A percentile compares a stretch with the other conserved stretches of the same genome.
Evolutionary conservation across 2,888 invertebrate genomes (phyloP).

Genomic region (Caenorhabditis virilis): DNA sequence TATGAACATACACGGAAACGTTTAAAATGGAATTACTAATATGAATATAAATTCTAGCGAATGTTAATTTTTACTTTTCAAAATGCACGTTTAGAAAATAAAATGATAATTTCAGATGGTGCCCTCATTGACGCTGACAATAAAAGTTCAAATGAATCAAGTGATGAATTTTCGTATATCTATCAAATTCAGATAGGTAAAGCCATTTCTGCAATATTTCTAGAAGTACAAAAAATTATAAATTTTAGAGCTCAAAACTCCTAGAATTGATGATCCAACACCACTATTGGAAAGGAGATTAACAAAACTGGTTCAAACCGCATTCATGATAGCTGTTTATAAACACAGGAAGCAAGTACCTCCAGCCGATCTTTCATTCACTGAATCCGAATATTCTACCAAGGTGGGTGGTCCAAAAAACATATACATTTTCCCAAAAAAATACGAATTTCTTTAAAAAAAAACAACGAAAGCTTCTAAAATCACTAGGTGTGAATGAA

Average conservation of each 20-base stretch:
- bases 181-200: conserved; percentile 31
- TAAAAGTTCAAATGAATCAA: conserved; percentile 2
- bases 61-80: no score
- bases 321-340: conserved; percentile 19
- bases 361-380: conserved; percentile 9
- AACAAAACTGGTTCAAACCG: conserved; percentile 16
- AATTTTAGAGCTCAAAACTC: conserved; percentile 25
- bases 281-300: conserved; percentile 16
- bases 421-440: neutral
- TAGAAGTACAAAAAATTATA: neutral
- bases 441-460: neutral
- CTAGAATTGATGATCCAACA: conserved; percentile 19
- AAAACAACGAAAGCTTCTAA: neutral
- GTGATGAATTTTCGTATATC: conserved; percentile 16
- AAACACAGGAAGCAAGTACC: conserved; percentile 27
- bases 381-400: conserved; percentile 11
- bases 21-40: no score
- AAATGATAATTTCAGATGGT: no score
- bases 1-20: no score
- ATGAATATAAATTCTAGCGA: no score
- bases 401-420: conserved; percentile 11
- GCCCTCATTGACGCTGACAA: no score
- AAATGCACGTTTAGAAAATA: no score
- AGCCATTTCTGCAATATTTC: neutral
- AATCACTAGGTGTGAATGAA: neutral